Conservation (phyloP, 2,797 vertebrate species). For the Phrynocephalus guinanensis region DNA sequence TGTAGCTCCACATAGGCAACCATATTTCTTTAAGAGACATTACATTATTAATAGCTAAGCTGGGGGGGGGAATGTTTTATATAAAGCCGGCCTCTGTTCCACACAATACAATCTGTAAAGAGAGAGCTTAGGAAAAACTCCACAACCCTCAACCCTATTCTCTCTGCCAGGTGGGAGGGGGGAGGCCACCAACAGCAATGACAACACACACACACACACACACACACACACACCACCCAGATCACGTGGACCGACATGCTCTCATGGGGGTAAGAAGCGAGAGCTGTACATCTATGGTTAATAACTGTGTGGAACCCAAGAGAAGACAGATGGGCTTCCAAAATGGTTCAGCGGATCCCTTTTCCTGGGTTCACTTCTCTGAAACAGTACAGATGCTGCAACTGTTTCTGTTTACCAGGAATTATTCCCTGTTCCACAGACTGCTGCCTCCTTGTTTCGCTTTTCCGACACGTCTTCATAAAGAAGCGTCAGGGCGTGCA, state of each 20-base stretch:
- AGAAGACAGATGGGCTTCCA: constrained; percentile 37
- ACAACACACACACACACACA: background rate
- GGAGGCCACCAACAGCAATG: background rate
- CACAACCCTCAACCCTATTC: background rate
- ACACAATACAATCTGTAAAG: background rate
- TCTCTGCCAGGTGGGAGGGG: background rate
- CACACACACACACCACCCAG: too few relatives aligned
- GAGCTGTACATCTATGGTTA: constrained; percentile 2
- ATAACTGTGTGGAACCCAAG: constrained; percentile 40
- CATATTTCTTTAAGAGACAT: background rate
- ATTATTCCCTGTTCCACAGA: background rate
- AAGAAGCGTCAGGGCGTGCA: background rate
- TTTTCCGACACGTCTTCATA: background rate
- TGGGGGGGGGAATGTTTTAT: background rate
- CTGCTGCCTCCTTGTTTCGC: background rate
- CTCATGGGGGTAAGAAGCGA: background rate
- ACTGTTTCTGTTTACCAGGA: constrained; percentile 51
- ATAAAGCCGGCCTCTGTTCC: constrained; percentile 23
- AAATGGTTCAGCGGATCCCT: constrained; percentile 58
- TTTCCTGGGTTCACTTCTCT: constrained; percentile 44
- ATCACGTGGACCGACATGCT: background rate
- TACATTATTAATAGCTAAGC: constrained; percentile 22
- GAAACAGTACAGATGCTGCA: constrained; percentile 61
- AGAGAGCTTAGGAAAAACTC: background rate
- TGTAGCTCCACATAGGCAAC: background rate